phyloP scores from a whole-genome alignment of 2,113 vertebrate species.

The Nyctibius bracteatus region DNA sequence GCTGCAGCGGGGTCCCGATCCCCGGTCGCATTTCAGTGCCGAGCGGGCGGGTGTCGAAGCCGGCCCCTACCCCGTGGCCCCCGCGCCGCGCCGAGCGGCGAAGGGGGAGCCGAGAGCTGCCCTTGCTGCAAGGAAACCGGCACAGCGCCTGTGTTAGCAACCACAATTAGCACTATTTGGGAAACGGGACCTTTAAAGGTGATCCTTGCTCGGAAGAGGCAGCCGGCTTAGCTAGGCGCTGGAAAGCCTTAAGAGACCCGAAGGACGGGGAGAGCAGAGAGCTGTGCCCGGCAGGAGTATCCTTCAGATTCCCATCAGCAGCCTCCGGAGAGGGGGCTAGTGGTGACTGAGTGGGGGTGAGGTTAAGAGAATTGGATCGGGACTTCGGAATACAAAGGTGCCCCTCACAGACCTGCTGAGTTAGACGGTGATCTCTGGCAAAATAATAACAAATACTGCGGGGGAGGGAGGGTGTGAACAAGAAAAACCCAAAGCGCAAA shows the following conservation, averaged over 20 bases:
- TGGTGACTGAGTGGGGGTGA: background rate
- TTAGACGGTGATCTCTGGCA: background rate
- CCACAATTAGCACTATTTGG: rapidly evolving
- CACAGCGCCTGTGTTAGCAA: background rate
- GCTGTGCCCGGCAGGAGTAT: background rate
- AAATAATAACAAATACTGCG: background rate
- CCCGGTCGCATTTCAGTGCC: background rate
- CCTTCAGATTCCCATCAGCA: background rate
- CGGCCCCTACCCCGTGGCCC: background rate
- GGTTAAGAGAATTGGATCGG: background rate
- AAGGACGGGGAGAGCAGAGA: background rate
- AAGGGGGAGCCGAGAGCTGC: background rate
- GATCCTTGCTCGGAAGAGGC: background rate
- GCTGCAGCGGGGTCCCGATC: background rate
- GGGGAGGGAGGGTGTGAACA: background rate
- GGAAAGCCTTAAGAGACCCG: background rate
- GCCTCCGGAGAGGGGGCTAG: background rate
- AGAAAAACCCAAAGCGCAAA: background rate
- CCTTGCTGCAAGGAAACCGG: background rate
- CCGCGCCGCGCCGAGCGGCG: background rate
- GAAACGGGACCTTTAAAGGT: conserved; percentile 39
- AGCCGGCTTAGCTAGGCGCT: background rate
- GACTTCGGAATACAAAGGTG: background rate
- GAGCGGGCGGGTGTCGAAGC: background rate
- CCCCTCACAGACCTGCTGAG: background rate